These are phyloP conservation scores for Meteorus colon DNA, from an alignment of 2,888 invertebrate species.

Conservation along the genomic window DNA sequence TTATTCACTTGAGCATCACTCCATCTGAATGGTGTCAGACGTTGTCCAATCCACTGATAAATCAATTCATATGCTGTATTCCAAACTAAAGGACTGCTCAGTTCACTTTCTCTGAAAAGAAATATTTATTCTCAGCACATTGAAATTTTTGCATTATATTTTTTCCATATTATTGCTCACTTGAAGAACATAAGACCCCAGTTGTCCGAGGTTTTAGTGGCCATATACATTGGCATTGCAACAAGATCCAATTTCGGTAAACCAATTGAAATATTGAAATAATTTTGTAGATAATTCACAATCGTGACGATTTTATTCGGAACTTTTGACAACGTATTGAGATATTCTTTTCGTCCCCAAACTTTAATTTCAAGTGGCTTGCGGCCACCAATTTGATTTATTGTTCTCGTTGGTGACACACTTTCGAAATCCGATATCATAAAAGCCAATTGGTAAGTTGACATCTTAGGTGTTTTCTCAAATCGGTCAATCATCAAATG, in stretches of 20 bases:
- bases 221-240: slow-evolving; percentile 82
- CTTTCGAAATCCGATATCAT: slow-evolving; percentile 81
- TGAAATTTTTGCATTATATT: neutral
- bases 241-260: slow-evolving; percentile 82
- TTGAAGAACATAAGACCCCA: slow-evolving; percentile 88
- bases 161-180: slow-evolving; percentile 73
- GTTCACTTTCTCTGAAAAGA: slow-evolving; percentile 81
- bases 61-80: slow-evolving; percentile 83
- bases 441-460: slow-evolving; percentile 84
- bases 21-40: slow-evolving; percentile 86
- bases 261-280: slow-evolving; percentile 81
- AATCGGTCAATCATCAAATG: slow-evolving; percentile 82
- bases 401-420: slow-evolving; percentile 66
- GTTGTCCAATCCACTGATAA: slow-evolving; percentile 87
- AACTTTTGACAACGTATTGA: slow-evolving; percentile 77
- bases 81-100: slow-evolving; percentile 79
- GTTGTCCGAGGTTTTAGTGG: slow-evolving; percentile 83
- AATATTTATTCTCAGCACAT: neutral
- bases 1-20: slow-evolving; percentile 85
- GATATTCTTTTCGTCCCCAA: slow-evolving; percentile 80
- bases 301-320: slow-evolving; percentile 77
- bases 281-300: slow-evolving; percentile 77
- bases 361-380: slow-evolving; percentile 75
- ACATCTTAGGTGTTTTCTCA: slow-evolving; percentile 82
- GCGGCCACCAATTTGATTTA: slow-evolving; percentile 72